Base-by-base conservation (phyloP, 2,797 vertebrate genomes). In the Chaunax sp. region DNA sequence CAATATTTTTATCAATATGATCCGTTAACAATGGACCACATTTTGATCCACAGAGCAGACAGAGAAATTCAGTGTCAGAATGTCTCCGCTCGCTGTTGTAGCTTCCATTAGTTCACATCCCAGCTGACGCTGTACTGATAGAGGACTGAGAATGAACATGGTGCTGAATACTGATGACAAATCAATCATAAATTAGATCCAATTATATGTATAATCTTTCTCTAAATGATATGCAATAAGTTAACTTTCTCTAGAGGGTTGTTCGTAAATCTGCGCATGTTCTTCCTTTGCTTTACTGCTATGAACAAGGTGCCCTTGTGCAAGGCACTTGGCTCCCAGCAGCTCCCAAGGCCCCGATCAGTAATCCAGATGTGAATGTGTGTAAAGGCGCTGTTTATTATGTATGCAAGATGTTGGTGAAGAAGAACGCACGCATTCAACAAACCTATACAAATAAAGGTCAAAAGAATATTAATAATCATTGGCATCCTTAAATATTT, bases 301-400 rank as follows among this genome's bases (percentile, higher is more conserved):
- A 14, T 12, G 50, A 64, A 45, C 81, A 83, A 87, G 73, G 83
- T 87, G 82, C 79, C 85, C 69, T 86, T 81, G 57, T 63, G 76
- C 81, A 74, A 66, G 64, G 64, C 70, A 77, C 71, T 76, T 58
- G 40, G 45, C 67, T 70, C 44, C 50, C 45, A 20, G 26, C 38
- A 19, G 38, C 46, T 74, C 66, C 54, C 43, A 53, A 23, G 23
- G 41, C 75, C 68, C 70, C 64, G 59, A 78, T 72, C 51, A 53
- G 73, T 57, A 63, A 55, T 60, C 59, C 50, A 60, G 44, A 59
- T 60, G 75, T 53, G 45, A 46, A 28, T 22, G 33, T 61, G 56
- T 69, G 38, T 22, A 5, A 52, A 44, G 20, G 33, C 43, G 18
- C 28, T 65, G 62, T 54, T 65, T 66, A n/a, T n/a, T n/a, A 57